phyloP scores from a whole-genome alignment of 2,888 invertebrate genomes.

The Lacanobia wlatinum region DNA sequence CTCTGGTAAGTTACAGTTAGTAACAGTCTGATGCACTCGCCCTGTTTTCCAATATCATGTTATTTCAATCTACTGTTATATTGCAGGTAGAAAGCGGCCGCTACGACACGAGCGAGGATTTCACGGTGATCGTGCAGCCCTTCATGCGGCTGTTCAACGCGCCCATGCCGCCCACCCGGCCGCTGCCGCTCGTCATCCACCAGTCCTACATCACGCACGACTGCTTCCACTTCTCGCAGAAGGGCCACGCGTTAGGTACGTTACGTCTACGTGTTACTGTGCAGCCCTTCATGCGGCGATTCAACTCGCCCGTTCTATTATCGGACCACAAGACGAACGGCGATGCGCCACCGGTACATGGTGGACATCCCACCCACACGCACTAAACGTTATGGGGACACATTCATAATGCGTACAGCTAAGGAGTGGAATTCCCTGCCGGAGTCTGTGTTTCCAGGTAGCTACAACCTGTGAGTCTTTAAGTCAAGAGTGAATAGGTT shows the following conservation, averaged over 20 bases:
- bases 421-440: no score
- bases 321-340: no score
- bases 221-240: slow-evolving; percentile 95
- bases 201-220: slow-evolving; percentile 93
- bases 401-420: no score
- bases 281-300: slow-evolving; percentile 93
- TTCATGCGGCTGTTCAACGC: slow-evolving; percentile 94
- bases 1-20: slow-evolving; percentile 87
- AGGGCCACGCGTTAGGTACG: slow-evolving; percentile 94
- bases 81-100: slow-evolving; percentile 91
- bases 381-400: no score
- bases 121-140: slow-evolving; percentile 94
- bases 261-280: neutral
- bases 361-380: no score
- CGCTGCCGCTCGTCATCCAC: slow-evolving; percentile 92
- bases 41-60: neutral
- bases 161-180: slow-evolving; percentile 77
- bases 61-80: slow-evolving; percentile 83
- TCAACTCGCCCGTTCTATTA: no score
- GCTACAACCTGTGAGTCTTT: no score
- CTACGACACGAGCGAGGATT: slow-evolving; percentile 92
- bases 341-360: no score
- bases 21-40: slow-evolving; percentile 91
- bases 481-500: no score
- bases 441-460: no score